Base-by-base conservation (phyloP, 1,140 invertebrate species). In the Drosophila truncata region DNA sequence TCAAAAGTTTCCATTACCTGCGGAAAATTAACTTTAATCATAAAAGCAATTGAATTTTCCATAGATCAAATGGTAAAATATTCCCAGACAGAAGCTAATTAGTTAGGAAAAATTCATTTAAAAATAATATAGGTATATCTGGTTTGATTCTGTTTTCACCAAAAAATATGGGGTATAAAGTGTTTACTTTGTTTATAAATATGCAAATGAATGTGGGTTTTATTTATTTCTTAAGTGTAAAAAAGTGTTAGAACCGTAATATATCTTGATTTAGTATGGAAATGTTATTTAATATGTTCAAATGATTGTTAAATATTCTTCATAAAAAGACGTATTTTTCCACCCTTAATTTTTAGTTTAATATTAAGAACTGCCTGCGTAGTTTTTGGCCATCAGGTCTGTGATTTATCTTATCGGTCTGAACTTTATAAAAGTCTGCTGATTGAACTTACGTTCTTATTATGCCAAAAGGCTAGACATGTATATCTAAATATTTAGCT, bases 381-480 rank as follows among this genome's bases (percentile, higher is more conserved):
- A 35, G 50, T 54, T 54, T 33, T 33, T 33, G 42, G 14, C 18
- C 25, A 47, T 44, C 14, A 18, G 1, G 41, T 46, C 18, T 47
- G 20, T 11, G 20, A 18, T n/a, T 57, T 60, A 72, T 72, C 69
- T 72, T 72, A 72, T 72, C 69, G 16, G 23, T n/a, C 13, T 31
- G 18, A 33, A 50, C 23, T 47, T 39, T 6, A 25, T 57, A 18
- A 33, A 57, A 18, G 25, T 58, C 50, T 14, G 65, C 16, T 71
- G 67, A 60, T 72, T 72, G 69, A 72, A 72, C 44, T 50, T 42
- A 49, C 5, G 69, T 35, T 71, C 69, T 50, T 72, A 72, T 72
- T 72, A 71, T 72, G 69, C 66, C 69, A 72, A 72, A 72, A 60
- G 35, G 42, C 42, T 46, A 60, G 69, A 72, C 66, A 72, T 35